Evolutionary conservation across 2,888 invertebrate species (phyloP).

Genomic region (Papilio protenor): DNA sequence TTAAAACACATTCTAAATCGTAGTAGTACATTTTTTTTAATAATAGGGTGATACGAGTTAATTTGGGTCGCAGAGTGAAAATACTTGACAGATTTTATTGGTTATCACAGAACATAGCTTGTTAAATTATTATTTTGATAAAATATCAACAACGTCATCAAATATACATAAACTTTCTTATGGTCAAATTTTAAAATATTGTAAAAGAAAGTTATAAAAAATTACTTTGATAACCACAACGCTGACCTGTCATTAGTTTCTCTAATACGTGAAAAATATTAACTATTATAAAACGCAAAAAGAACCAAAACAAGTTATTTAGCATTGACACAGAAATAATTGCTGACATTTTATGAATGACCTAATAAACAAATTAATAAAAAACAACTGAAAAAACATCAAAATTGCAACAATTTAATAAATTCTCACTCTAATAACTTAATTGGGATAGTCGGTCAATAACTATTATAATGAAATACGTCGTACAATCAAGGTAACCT

Average conservation of each 20-base stretch:
- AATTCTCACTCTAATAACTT: neutral
- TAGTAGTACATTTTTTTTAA: no score
- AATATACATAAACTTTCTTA: slow-evolving; percentile 9
- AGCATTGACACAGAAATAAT: slow-evolving; percentile 6
- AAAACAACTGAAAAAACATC: neutral
- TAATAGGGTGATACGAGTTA: no score
- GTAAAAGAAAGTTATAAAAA: slow-evolving; percentile 36
- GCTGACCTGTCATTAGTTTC: slow-evolving; percentile 26
- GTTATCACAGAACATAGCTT: neutral
- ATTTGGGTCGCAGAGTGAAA: neutral
- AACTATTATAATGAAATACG: no score
- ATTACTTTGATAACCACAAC: slow-evolving; percentile 22
- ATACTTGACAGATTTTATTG: neutral
- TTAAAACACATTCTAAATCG: no score
- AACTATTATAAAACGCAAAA: neutral
- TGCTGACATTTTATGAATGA: slow-evolving; percentile 7
- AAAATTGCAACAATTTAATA: neutral
- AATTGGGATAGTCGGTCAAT: no score
- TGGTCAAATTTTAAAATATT: slow-evolving; percentile 3
- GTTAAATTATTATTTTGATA: neutral
- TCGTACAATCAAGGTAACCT: neutral
- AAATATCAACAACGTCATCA: slow-evolving; percentile 2
- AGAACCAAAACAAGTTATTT: slow-evolving; percentile 22
- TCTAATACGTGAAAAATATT: slow-evolving; percentile 13
- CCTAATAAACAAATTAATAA: neutral